These are phyloP conservation scores for Conomelus anceps DNA, from an alignment of 2,888 invertebrate genomes.

Conservation along the genomic window DNA sequence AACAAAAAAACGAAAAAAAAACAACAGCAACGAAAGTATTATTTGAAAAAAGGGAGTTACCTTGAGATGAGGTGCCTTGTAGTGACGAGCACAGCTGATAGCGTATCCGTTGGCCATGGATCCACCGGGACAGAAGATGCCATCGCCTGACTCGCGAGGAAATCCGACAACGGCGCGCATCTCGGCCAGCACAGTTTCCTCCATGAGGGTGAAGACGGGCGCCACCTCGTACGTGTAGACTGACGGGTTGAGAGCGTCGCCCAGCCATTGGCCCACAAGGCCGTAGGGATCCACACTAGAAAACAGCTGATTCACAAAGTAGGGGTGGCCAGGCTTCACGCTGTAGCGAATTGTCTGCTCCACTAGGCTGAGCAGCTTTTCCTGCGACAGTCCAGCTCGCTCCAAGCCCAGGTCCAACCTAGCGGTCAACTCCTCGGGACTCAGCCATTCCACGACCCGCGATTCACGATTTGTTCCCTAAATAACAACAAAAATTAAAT, in stretches of 20 bases:
- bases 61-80: slow-evolving; percentile 66
- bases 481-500: slow-evolving; percentile 46
- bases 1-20: not conserved
- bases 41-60: slow-evolving; percentile 44
- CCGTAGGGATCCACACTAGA: slow-evolving; percentile 81
- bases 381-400: slow-evolving; percentile 53
- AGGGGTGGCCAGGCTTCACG: slow-evolving; percentile 84
- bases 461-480: slow-evolving; percentile 61
- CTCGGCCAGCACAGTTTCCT: slow-evolving; percentile 68
- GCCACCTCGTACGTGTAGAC: slow-evolving; percentile 86
- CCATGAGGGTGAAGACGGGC: slow-evolving; percentile 82
- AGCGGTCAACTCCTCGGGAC: slow-evolving; percentile 62
- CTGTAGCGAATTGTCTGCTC: slow-evolving; percentile 72
- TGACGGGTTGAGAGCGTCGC: slow-evolving; percentile 77
- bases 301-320: slow-evolving; percentile 82
- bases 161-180: slow-evolving; percentile 76
- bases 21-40: not conserved
- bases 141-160: slow-evolving; percentile 60
- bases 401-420: slow-evolving; percentile 58
- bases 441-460: slow-evolving; percentile 74
- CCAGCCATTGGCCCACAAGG: slow-evolving; percentile 74
- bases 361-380: slow-evolving; percentile 58
- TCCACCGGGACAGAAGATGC: slow-evolving; percentile 85
- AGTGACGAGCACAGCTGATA: slow-evolving; percentile 75
- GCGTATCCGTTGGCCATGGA: slow-evolving; percentile 86